Base-by-base conservation (phyloP, 2,113 vertebrate genomes). In the western clawed frog (Xenopus tropicalis) region DNA sequence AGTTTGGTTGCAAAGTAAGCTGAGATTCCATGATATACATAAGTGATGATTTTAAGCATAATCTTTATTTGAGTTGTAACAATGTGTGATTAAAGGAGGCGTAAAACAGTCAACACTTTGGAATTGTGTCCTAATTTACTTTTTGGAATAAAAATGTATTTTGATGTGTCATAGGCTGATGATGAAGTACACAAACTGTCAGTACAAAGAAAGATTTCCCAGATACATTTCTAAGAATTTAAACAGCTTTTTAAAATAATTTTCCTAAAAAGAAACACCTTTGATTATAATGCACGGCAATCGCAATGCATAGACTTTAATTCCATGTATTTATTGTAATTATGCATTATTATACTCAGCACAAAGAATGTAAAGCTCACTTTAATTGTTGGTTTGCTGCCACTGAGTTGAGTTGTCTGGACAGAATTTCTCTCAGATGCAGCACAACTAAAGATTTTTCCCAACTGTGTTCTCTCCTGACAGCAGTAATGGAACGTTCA, bases 401-500 rank as follows among this genome's bases (percentile, higher is more conserved):
- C 29, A 54, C 37, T 71, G 20, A 21, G 29, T 56, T 67, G 61
- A 42, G 75, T 71, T 64, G 69, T n/a, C 64, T 4, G 74, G 71
- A 12, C 61, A 0, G 0, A 24, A 13, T 76, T 63, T 43, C 48
- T 42, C 0, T 54, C 22, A 69, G 24, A 20, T 37, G 17, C 63
- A 78, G 51, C 0, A n/a, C 67, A 12, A 14, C 51, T 0, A 77
- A 74, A 78, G 21, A 69, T 58, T 29, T 46, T 17, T 79, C 56
- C 66, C 17, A 72, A 76, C 72, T 85, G 22, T 66, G 51, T 64
- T 77, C 80, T 46, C 80, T 86, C 80, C 82, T 83, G 88, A 82
- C 83, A 82, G 86, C 82, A 54, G 82, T 83, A 88, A 86, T 86
- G 85, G 90, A 90, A 86, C 86, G 86, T 87, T 86, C 86, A 81